phyloP scores from a whole-genome alignment of 2,888 invertebrate genomes.

The Lithophane semibrunnea region DNA sequence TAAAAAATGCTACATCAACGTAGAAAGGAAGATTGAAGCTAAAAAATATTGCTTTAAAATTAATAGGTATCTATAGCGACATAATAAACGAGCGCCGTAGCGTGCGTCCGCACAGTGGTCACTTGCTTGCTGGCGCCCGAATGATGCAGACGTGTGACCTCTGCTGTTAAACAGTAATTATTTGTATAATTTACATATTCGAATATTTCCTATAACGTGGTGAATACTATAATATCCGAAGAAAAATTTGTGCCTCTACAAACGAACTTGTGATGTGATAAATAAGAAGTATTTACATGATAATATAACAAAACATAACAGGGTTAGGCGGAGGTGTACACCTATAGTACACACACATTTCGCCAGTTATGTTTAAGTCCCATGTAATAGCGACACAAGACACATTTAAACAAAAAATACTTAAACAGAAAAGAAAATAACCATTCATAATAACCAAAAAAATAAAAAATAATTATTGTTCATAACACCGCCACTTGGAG shows the following conservation, averaged over 20 bases:
- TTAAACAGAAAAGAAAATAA: constrained; percentile 3
- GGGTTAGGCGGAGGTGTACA: too few species aligned
- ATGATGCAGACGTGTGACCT: too few species aligned
- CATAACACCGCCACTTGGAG: constrained; percentile 37
- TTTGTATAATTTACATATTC: too few species aligned
- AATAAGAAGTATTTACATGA: not conserved
- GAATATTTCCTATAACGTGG: too few species aligned
- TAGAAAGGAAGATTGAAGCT: not conserved
- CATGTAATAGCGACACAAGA: not conserved
- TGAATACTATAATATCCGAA: not conserved
- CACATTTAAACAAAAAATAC: not conserved
- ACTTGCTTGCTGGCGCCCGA: too few species aligned
- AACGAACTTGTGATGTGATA: not conserved
- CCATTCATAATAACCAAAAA: not conserved
- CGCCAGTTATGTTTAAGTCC: not conserved
- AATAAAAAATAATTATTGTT: constrained; percentile 36
- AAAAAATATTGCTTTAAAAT: not conserved
- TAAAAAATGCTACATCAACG: not conserved
- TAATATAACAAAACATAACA: not conserved
- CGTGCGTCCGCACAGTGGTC: too few species aligned
- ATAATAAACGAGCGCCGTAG: too few species aligned
- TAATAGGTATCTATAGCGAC: too few species aligned
- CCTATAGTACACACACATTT: not conserved
- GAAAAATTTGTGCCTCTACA: not conserved
- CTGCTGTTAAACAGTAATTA: too few species aligned